phyloP scores from a whole-genome alignment of 2,113 vertebrate species.

The Eolophus roseicapilla region DNA sequence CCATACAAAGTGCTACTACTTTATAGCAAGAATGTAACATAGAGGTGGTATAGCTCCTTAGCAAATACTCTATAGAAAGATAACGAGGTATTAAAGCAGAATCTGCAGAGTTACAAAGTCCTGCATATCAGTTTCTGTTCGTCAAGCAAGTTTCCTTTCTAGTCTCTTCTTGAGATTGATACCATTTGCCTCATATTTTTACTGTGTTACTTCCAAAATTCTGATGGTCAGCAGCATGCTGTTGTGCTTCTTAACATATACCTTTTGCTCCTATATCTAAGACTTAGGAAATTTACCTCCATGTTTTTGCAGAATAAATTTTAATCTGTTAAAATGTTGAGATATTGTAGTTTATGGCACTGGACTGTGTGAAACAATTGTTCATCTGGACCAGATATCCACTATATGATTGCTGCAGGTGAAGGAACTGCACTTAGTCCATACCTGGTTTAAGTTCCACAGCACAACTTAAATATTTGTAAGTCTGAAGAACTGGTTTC shows the following conservation, averaged over 20 bases:
- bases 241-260: background rate
- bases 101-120: background rate
- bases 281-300: background rate
- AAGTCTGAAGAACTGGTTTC: background rate
- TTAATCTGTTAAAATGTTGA: background rate
- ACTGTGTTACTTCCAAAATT: background rate
- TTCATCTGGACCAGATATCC: background rate
- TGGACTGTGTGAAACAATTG: background rate
- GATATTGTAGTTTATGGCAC: background rate
- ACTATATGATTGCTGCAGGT: background rate
- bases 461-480: background rate
- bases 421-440: background rate
- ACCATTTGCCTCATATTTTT: background rate
- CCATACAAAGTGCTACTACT: background rate
- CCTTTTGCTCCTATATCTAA: background rate
- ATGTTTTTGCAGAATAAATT: background rate
- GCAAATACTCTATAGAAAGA: background rate
- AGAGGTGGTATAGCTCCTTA: background rate
- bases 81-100: background rate
- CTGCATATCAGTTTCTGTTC: background rate
- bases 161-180: background rate
- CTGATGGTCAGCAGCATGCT: background rate
- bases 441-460: background rate
- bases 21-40: background rate
- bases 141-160: background rate